Evolutionary conservation across 2,113 vertebrate genomes (phyloP).

Genomic region (Calidris pygmaea): DNA sequence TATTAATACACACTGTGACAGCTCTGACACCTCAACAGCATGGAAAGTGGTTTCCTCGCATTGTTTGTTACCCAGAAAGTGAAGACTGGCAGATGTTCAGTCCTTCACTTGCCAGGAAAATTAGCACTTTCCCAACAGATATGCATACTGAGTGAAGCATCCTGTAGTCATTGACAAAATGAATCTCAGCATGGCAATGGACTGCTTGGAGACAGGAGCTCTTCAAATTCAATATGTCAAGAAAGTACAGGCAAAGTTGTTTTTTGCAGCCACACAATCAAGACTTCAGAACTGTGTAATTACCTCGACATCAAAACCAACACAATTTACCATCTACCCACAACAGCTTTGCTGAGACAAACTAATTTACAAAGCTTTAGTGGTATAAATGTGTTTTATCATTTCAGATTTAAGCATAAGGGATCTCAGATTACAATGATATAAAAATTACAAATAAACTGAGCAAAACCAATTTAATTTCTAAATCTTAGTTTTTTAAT

Average conservation of each 20-base stretch:
- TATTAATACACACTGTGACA: background rate
- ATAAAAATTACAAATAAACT: too few relatives aligned
- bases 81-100: slow-evolving; percentile 53
- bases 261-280: background rate
- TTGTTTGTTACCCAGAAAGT: slow-evolving; percentile 2
- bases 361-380: background rate
- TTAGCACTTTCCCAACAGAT: slow-evolving; percentile 31
- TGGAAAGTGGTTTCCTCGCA: background rate
- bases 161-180: slow-evolving; percentile 15
- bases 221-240: background rate
- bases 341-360: rapidly evolving
- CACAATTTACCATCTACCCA: background rate
- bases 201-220: background rate
- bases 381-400: rapidly evolving
- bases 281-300: background rate
- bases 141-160: slow-evolving; percentile 2
- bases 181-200: background rate
- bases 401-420: background rate
- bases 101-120: slow-evolving; percentile 49
- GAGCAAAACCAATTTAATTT: background rate
- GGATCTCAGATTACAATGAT: background rate
- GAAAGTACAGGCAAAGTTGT: background rate
- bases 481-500: too few relatives aligned
- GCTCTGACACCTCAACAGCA: background rate
- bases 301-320: background rate